Conservation (phyloP, 2,888 invertebrate species). For the Dolomedes plantarius region DNA sequence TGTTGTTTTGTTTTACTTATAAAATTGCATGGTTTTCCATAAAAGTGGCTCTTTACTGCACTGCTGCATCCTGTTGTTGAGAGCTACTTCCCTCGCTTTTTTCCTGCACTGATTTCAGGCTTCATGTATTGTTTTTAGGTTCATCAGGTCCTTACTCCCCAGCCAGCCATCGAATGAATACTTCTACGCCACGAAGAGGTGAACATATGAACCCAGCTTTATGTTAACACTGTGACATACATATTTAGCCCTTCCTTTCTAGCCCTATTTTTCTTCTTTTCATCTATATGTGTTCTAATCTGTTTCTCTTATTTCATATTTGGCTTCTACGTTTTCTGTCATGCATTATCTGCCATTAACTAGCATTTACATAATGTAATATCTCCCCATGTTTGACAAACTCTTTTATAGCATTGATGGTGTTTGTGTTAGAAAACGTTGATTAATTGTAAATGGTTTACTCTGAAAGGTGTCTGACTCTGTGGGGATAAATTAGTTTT, state of each 20-base stretch:
- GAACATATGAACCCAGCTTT: constrained; percentile 69
- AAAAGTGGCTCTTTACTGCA: constrained; percentile 61
- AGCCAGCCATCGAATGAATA: constrained; percentile 76
- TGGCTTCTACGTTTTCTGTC: constrained; percentile 2
- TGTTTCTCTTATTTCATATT: background rate
- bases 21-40: constrained; percentile 55
- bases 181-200: constrained; percentile 76
- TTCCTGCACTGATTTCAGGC: constrained; percentile 71
- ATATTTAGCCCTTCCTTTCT: constrained; percentile 11
- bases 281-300: constrained; percentile 7
- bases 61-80: constrained; percentile 65
- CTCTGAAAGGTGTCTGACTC: no score
- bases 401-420: no score
- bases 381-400: no score
- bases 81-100: constrained; percentile 69
- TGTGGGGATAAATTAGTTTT: no score
- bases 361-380: no score
- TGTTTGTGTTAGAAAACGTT: no score
- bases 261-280: constrained; percentile 14
- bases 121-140: constrained; percentile 74
- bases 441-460: no score
- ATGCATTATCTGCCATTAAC: constrained; percentile 42
- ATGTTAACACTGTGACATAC: constrained; percentile 35
- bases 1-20: no score
- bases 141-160: constrained; percentile 77